Percentiles rank a stretch among this genome's conserved stretches.
Conservation (phyloP, 2,113 vertebrate species). For the Petaurus breviceps region DNA sequence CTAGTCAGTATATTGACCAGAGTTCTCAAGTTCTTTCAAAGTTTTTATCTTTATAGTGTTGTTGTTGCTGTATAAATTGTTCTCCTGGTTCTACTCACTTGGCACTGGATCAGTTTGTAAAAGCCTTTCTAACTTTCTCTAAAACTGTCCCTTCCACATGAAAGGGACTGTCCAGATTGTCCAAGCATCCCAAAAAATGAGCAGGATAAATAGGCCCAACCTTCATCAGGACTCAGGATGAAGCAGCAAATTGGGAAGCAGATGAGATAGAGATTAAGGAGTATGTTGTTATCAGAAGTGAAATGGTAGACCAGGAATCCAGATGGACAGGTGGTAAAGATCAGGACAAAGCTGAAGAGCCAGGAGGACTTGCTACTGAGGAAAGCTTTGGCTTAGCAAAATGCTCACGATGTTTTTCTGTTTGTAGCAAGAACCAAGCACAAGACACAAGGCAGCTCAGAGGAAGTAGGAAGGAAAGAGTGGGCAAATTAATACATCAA, state of each 20-base stretch:
- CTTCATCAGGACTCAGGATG: background rate
- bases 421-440: background rate
- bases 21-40: too few species aligned
- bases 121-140: background rate
- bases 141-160: background rate
- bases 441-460: background rate
- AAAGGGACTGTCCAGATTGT: background rate
- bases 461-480: background rate
- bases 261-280: background rate
- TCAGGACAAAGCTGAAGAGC: background rate
- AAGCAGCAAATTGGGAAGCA: background rate
- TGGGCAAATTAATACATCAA: background rate
- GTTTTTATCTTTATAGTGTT: background rate
- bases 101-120: background rate
- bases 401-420: background rate
- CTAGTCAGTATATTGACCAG: background rate
- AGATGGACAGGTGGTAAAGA: background rate
- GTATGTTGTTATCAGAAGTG: background rate
- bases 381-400: background rate
- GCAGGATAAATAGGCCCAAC: background rate
- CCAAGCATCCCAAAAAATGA: background rate
- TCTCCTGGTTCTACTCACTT: background rate
- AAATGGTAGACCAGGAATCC: background rate
- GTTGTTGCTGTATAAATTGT: background rate
- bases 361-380: background rate